phyloP scores from a whole-genome alignment of 2,888 invertebrate genomes.

The Nemurella pictetii region DNA sequence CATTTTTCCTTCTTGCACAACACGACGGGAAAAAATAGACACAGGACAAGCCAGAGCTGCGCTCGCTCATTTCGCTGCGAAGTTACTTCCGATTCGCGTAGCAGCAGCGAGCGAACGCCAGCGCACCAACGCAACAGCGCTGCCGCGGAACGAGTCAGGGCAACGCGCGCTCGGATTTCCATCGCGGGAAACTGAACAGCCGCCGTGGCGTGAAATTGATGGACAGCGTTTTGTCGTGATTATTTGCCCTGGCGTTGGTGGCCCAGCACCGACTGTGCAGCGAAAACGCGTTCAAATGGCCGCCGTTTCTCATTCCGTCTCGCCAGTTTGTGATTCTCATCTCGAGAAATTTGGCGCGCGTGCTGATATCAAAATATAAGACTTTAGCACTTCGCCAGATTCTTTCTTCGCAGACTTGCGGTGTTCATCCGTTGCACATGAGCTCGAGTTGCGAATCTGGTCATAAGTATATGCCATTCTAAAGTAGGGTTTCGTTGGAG shows the following conservation, averaged over 20 bases:
- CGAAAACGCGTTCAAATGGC: background rate
- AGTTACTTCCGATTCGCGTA: too few relatives aligned
- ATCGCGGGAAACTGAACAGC: background rate
- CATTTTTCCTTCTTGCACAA: too few relatives aligned
- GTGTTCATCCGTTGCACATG: background rate
- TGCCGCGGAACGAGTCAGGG: too few relatives aligned
- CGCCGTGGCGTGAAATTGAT: constrained; percentile 12
- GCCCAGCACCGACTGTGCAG: background rate
- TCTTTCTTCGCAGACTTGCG: background rate
- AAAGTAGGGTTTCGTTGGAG: too few relatives aligned
- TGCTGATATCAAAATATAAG: background rate
- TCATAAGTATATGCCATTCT: too few relatives aligned
- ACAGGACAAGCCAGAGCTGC: too few relatives aligned
- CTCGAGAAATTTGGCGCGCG: constrained; percentile 2
- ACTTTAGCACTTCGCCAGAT: background rate
- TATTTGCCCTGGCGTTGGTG: constrained; percentile 3
- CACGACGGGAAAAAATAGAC: too few relatives aligned
- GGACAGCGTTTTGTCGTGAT: constrained; percentile 19
- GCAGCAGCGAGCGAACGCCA: too few relatives aligned
- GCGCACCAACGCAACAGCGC: too few relatives aligned
- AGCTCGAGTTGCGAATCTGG: background rate
- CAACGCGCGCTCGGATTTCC: background rate
- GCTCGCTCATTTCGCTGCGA: too few relatives aligned
- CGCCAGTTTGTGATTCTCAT: constrained; percentile 24
- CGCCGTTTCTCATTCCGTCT: constrained; percentile 20